Evolutionary conservation across 2,113 vertebrate species (phyloP), one percentile per base, ranked within the genome.

Genomic region (Saimiri boliviensis): DNA sequence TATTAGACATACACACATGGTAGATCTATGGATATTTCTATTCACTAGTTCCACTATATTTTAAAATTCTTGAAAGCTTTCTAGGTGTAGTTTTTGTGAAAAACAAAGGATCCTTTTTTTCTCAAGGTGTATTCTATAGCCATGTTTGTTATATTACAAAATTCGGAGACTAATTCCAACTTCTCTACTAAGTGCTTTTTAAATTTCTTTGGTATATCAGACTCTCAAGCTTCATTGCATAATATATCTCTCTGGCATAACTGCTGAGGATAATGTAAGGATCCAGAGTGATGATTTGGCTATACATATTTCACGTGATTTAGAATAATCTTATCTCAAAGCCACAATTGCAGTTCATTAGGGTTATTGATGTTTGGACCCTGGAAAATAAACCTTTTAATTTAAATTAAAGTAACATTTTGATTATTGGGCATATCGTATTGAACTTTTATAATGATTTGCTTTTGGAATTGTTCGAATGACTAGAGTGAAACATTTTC

Each of bases 341-440:
- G 40, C 21, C 21, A 54, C 45, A 56, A 71, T 45, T 88, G 23
- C 0, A 73, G 4, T 86, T 96, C 56, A 56, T 96, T 93, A 45
- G 1, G 81, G 25, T 77, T 85, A 49, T 8, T 95, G 37, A 40
- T 79, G 35, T 87, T 76, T 89, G 49, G 60, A 32, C 63, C 49
- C 66, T 86, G 54, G 30, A 52, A 86, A 96, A 40, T 77, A 63
- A 86, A 76, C 14, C 21, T n/a, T 93, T 92, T 79, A 52, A 84
- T 71, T 96, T 97, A 90, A 94, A 52, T 74, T 92, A 20, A 47
- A 63, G 10, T 90, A 83, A 63, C 52, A 95, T 91, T 97, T 93
- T 96, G 54, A 80, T 85, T 95, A 80, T 95, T 74, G 25, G n/a
- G 10, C 86, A 42, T 76, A 47, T 49, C 86, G 2, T 73, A 54